Evolutionary conservation across 2,888 invertebrate genomes (phyloP).

Genomic region (Zootermopsis nevadensis): DNA sequence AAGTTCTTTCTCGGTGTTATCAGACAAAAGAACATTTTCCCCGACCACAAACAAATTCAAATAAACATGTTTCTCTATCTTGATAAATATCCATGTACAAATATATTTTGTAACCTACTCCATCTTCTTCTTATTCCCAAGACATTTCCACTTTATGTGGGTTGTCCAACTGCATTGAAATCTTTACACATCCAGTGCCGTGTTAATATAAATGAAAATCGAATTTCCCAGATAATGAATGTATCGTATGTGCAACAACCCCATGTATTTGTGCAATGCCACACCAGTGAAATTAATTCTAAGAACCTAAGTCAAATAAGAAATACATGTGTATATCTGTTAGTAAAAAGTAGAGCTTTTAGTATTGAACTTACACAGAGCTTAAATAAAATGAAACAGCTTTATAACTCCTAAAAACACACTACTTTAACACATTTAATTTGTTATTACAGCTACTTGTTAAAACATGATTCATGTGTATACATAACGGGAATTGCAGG

Average conservation of each 20-base stretch:
- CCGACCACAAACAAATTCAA: neutral
- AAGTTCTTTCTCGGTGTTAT: neutral
- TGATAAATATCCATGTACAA: neutral
- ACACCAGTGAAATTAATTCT: neutral
- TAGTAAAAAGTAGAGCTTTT: neutral
- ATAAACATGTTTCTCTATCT: neutral
- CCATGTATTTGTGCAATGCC: constrained; percentile 3
- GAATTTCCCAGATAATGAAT: neutral
- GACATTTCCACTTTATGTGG: no score
- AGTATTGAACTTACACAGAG: neutral
- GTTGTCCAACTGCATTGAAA: no score
- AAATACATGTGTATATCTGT: neutral
- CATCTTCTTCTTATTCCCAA: no score
- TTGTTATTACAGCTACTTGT: neutral
- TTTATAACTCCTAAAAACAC: neutral
- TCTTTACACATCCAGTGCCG: neutral
- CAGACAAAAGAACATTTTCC: neutral
- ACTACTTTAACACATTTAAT: constrained; percentile 1
- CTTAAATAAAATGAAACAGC: neutral
- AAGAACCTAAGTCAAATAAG: neutral
- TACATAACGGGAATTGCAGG: neutral
- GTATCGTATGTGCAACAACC: neutral
- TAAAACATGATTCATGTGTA: neutral
- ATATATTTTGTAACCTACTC: neutral
- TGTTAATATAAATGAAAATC: neutral